A percentile compares a stretch with the other conserved stretches of the same genome.
These are phyloP conservation scores for Falco rusticolus DNA, from an alignment of 2,797 vertebrate genomes.

Conservation along the genomic window DNA sequence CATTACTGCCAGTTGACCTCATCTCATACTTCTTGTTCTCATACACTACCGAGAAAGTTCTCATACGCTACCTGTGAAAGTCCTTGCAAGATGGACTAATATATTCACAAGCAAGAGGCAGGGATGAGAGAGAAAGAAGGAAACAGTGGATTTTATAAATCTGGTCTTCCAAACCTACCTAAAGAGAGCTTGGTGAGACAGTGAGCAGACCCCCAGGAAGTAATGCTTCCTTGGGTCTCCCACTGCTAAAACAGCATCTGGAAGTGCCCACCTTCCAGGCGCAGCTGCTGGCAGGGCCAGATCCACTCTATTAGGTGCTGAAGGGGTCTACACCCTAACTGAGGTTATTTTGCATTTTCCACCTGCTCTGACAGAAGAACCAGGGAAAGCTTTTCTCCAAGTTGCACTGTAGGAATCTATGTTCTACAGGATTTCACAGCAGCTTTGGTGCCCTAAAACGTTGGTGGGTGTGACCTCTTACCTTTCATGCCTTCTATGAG, in stretches of 20 bases:
- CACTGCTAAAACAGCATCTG: not conserved
- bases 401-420: not conserved
- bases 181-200: not conserved
- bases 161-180: not conserved
- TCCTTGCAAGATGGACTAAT: not conserved
- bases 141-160: not conserved
- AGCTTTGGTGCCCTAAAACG: not conserved
- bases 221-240: not conserved
- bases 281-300: not conserved
- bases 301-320: not conserved
- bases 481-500: not conserved
- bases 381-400: not conserved
- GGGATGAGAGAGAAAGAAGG: not conserved
- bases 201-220: not conserved
- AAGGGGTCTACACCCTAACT: not conserved
- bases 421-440: not conserved
- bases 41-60: not conserved
- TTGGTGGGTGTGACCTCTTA: not conserved
- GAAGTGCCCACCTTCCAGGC: not conserved
- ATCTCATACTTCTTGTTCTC: not conserved
- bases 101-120: not conserved
- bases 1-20: not conserved
- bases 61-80: not conserved
- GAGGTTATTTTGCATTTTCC: not conserved
- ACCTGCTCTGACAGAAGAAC: not conserved